Conservation (phyloP, 2,888 invertebrate genomes). For the Spatulosminthurus flaviceps region DNA sequence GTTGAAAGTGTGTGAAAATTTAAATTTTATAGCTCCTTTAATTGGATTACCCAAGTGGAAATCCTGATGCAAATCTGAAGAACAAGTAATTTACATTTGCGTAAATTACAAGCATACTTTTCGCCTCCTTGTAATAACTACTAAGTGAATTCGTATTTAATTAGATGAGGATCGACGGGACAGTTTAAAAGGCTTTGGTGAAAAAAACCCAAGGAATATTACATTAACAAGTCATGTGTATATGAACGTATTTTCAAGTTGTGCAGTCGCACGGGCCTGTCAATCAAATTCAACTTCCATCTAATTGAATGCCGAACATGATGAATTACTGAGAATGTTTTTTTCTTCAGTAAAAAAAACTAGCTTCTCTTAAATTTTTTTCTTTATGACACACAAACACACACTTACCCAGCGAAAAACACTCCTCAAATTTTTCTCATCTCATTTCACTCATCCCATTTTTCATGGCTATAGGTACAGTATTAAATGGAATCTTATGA, state of each 20-base stretch:
- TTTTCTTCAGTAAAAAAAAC: no score
- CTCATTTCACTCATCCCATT: no score
- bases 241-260: not conserved
- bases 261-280: conserved; percentile 1
- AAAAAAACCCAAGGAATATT: not conserved
- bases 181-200: no score
- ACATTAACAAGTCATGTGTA: not conserved
- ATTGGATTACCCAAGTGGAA: conserved; percentile 33
- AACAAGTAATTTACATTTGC: not conserved
- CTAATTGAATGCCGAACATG: conserved; percentile 35
- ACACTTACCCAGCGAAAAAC: no score
- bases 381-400: no score
- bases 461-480: no score
- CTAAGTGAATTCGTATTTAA: conserved; percentile 2
- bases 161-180: not conserved
- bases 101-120: conserved; percentile 8
- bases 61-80: not conserved
- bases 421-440: no score
- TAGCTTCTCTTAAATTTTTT: no score
- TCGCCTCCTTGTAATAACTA: conserved; percentile 15
- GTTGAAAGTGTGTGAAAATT: not conserved
- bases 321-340: conserved; percentile 26
- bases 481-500: no score
- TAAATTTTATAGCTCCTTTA: conserved; percentile 16
- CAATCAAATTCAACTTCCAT: conserved; percentile 9